Conservation (phyloP, 2,888 invertebrate genomes). For the Aleiodes leptofemur region DNA sequence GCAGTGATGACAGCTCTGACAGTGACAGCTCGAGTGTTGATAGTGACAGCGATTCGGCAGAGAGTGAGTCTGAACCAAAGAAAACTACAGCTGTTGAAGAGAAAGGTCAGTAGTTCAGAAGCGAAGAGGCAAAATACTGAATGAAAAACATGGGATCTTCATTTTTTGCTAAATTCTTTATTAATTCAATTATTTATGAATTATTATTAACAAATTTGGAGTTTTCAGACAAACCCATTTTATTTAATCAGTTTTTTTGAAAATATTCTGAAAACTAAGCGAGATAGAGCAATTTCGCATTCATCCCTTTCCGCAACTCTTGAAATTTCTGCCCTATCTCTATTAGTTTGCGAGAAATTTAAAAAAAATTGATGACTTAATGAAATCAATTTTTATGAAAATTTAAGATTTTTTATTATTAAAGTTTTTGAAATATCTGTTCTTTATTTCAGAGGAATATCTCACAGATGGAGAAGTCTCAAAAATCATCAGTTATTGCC, state of each 20-base stretch:
- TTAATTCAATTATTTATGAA: constrained; percentile 8
- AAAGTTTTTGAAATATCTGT: not conserved
- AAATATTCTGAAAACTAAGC: too few species aligned
- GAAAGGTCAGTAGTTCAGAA: constrained; percentile 58
- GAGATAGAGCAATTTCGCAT: too few species aligned
- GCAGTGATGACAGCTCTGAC: constrained; percentile 79
- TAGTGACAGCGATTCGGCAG: constrained; percentile 76
- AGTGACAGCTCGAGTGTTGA: constrained; percentile 76
- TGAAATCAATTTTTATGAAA: not conserved
- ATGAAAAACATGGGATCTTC: not conserved
- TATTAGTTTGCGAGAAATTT: too few species aligned
- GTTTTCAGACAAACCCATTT: too few species aligned
- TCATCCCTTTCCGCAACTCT: too few species aligned
- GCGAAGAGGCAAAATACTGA: too few species aligned
- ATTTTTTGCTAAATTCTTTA: not conserved
- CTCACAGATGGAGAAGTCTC: constrained; percentile 78
- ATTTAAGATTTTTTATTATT: constrained; percentile 1
- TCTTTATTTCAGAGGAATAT: constrained; percentile 60
- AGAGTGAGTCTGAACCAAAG: constrained; percentile 76
- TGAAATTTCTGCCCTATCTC: too few species aligned
- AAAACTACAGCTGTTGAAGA: constrained; percentile 58
- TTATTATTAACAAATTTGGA: too few species aligned
- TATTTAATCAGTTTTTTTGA: too few species aligned
- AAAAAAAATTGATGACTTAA: not conserved
- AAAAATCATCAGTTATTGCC: constrained; percentile 81